Base-by-base conservation (phyloP, 1,140 invertebrate genomes). In the Cataglyphis hispanica region DNA sequence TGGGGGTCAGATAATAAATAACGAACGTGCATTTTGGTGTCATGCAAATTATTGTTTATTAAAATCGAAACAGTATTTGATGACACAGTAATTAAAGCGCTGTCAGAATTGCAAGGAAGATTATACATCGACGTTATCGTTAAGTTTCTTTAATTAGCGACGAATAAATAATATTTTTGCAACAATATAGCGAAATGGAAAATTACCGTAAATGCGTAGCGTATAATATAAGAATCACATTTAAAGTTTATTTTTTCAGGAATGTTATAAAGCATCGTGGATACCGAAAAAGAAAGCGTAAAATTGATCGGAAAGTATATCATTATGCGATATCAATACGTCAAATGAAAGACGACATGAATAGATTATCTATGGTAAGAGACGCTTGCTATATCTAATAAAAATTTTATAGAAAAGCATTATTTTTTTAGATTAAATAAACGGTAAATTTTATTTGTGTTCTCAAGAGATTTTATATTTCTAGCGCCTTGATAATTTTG, bases 141-240 rank as follows among this genome's bases (percentile, higher is more conserved):
- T 75, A 53, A 11, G 10, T 19, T 84, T 19, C 27, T 69, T 85
- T 87, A 58, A 85, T 11, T 80, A 86, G 72, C 60, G 22, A 76
- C 53, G 72, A 84, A 90, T 90, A 90, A 90, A 89, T 87, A 88
- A 86, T 80, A 89, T 84, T 53, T 50, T 76, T 70, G 50, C 40
- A 34, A 58, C 13, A 76, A 43, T 37, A 69, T 22, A 40, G 61
- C 0, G 61, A 64, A 84, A 90, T 37, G 74, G 84, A 60, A 84
- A 87, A 60, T 70, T 31, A 74, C 78, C 25, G 19, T 22, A 89
- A 89, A 60, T 60, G 25, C 19, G 40, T 34, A 85, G 31, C 40
- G 8, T 22, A 60, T 50, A 2, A 27, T 25, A 63, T 58, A 86
- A 64, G 19, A 10, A 76, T 11, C 43, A 58, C 13, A 11, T 76